These are phyloP conservation scores for Drosophila histrio DNA, from an alignment of 2,888 invertebrate genomes.

Conservation along the genomic window DNA sequence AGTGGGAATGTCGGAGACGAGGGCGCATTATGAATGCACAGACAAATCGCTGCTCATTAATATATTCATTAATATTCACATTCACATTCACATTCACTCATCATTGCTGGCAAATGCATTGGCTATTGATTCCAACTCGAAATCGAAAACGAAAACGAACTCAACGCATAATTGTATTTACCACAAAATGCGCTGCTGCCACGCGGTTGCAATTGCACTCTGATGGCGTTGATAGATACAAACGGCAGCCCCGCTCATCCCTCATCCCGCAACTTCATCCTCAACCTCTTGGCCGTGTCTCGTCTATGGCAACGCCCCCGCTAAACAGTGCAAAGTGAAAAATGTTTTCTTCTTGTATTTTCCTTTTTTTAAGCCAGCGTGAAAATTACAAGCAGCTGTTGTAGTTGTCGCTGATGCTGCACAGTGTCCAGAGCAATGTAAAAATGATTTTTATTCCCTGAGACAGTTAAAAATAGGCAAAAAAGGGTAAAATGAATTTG, in stretches of 20 bases:
- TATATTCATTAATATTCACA: constrained; percentile 73
- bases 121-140: constrained; percentile 13
- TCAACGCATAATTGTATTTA: constrained; percentile 57
- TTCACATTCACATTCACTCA: constrained; percentile 74
- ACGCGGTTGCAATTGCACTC: constrained; percentile 72
- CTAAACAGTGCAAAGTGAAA: constrained; percentile 52
- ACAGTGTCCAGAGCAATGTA: too few relatives aligned
- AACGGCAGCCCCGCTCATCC: constrained; percentile 45
- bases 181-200: constrained; percentile 44
- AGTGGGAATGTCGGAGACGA: not conserved
- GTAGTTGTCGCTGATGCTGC: constrained; percentile 21
- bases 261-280: not conserved
- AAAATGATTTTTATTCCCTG: too few relatives aligned
- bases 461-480: too few relatives aligned
- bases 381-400: constrained; percentile 79
- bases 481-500: too few relatives aligned
- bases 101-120: constrained; percentile 70
- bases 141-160: constrained; percentile 15
- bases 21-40: constrained; percentile 24
- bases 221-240: constrained; percentile 74
- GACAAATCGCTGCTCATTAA: constrained; percentile 83
- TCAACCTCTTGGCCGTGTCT: not conserved
- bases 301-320: constrained; percentile 59
- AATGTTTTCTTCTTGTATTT: constrained; percentile 56
- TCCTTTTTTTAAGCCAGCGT: constrained; percentile 55